Conservation (phyloP, 2,888 invertebrate species). For the Caenorhabditis sp. region DNA sequence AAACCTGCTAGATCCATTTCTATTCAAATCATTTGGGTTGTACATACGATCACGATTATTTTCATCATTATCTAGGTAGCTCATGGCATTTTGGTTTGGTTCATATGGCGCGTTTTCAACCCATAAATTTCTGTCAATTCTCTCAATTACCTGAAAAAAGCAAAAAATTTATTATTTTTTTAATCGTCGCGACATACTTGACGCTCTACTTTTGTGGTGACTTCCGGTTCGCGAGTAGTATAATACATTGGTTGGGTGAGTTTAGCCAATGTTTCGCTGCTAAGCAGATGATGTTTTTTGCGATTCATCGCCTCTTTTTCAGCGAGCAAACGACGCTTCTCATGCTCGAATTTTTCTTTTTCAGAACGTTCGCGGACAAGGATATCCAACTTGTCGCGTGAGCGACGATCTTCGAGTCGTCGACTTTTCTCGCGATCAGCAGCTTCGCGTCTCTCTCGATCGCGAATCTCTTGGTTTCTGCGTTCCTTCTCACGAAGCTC, state of each 20-base stretch:
- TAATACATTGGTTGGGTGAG: slow-evolving; percentile 67
- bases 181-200: slow-evolving; percentile 38
- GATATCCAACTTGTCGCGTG: slow-evolving; percentile 63
- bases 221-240: slow-evolving; percentile 39
- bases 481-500: slow-evolving; percentile 62
- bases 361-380: slow-evolving; percentile 64
- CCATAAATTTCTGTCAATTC: slow-evolving; percentile 68
- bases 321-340: slow-evolving; percentile 60
- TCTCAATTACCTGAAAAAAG: slow-evolving; percentile 59
- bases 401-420: slow-evolving; percentile 60
- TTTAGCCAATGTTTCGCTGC: slow-evolving; percentile 63
- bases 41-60: slow-evolving; percentile 44
- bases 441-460: slow-evolving; percentile 64
- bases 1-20: slow-evolving; percentile 53
- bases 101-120: slow-evolving; percentile 54
- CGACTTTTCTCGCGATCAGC: slow-evolving; percentile 62
- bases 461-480: slow-evolving; percentile 65
- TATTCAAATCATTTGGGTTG: slow-evolving; percentile 47
- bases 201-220: slow-evolving; percentile 65
- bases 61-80: slow-evolving; percentile 52
- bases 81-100: slow-evolving; percentile 39
- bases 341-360: slow-evolving; percentile 64
- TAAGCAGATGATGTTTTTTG: slow-evolving; percentile 49
- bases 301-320: slow-evolving; percentile 61
- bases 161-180: neutral